These are phyloP conservation scores for Chironex yamaguchii DNA, from an alignment of 30 jellyfish, hydroid and myxozoan species.

Conservation along the genomic window DNA sequence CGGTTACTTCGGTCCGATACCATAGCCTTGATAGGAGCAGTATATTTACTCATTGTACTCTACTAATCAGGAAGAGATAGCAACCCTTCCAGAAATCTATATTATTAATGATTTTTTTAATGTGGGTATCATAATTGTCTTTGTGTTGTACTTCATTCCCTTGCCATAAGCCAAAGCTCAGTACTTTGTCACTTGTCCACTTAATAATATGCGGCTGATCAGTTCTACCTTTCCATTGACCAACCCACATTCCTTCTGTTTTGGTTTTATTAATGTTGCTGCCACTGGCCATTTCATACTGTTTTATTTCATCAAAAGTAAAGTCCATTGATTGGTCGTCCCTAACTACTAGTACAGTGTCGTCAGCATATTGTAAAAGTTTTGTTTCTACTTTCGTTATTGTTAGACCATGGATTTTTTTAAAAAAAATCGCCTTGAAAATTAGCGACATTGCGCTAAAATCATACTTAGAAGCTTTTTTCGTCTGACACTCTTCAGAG, in stretches of 20 bases:
- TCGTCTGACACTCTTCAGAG: no score
- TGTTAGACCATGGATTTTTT: slow-evolving; percentile 5
- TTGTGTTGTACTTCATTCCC: no score
- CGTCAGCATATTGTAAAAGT: neutral
- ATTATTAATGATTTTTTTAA: neutral
- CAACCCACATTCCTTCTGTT: slow-evolving; percentile 57
- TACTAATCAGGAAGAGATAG: slow-evolving; percentile 5
- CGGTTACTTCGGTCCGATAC: no score
- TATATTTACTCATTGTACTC: no score
- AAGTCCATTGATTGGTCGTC: neutral
- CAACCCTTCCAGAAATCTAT: slow-evolving; percentile 10
- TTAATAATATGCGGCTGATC: slow-evolving; percentile 11
- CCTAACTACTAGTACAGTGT: slow-evolving; percentile 9
- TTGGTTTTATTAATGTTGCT: slow-evolving; percentile 25
- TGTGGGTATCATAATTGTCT: neutral
- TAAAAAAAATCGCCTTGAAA: no score
- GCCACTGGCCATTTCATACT: slow-evolving; percentile 42
- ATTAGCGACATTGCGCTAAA: no score
- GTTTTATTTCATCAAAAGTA: neutral
- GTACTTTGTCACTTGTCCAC: slow-evolving; percentile 14
- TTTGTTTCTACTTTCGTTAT: slow-evolving; percentile 6
- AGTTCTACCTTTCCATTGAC: slow-evolving; percentile 28
- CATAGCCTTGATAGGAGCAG: no score
- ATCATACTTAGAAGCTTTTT: no score
- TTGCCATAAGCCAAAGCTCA: no score